These are phyloP conservation scores for Cheilosia soror DNA, from an alignment of 2,888 invertebrate species.

Conservation along the genomic window DNA sequence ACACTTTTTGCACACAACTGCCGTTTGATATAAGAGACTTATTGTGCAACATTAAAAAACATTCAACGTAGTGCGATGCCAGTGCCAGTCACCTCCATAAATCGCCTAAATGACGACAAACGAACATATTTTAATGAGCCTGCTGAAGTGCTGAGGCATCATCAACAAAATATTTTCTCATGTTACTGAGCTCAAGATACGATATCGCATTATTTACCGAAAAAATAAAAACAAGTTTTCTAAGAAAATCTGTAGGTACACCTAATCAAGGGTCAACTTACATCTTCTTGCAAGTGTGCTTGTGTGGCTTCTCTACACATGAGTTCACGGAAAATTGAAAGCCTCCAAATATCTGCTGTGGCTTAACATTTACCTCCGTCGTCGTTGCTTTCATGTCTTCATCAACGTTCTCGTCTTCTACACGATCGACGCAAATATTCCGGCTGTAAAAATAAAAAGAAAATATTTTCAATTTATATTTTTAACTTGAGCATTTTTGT, in stretches of 20 bases:
- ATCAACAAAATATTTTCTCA: neutral
- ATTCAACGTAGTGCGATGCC: neutral
- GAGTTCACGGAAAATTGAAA: slow-evolving; percentile 83
- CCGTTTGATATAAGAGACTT: slow-evolving; percentile 9
- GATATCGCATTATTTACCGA: slow-evolving; percentile 12
- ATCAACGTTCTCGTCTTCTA: slow-evolving; percentile 82
- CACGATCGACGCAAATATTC: slow-evolving; percentile 87
- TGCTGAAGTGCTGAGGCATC: neutral
- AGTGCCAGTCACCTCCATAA: neutral
- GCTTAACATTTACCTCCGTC: slow-evolving; percentile 34
- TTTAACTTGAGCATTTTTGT: neutral
- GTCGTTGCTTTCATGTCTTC: slow-evolving; percentile 76
- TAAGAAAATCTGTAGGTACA: neutral
- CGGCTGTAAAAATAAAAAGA: slow-evolving; percentile 82
- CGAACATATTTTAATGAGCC: neutral
- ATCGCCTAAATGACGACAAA: neutral
- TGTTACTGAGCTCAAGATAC: neutral
- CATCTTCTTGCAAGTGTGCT: slow-evolving; percentile 83
- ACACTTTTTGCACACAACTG: slow-evolving; percentile 11
- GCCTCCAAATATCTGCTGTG: slow-evolving; percentile 78
- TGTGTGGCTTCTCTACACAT: slow-evolving; percentile 83
- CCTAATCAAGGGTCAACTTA: slow-evolving; percentile 78
- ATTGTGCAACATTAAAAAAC: slow-evolving; percentile 11
- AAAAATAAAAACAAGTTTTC: slow-evolving; percentile 4
- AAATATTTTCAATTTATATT: slow-evolving; percentile 18